A percentile compares a stretch with the other conserved stretches of the same genome.
Conservation (phyloP, 2,888 invertebrate species). For the Tetrapedia diversipes region DNA sequence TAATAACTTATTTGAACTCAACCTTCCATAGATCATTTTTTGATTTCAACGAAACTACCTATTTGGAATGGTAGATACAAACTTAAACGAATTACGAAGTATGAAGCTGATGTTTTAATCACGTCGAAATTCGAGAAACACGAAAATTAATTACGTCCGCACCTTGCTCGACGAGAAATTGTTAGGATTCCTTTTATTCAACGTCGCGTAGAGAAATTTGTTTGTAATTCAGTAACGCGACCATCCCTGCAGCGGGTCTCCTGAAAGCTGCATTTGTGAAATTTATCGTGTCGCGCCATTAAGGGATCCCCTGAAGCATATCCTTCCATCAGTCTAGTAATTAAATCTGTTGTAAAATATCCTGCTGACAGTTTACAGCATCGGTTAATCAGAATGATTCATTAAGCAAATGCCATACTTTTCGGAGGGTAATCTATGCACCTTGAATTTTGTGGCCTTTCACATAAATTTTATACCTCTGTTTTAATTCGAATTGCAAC, state of each 20-base stretch:
- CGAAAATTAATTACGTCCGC: slow-evolving; percentile 28
- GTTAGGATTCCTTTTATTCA: slow-evolving; percentile 35
- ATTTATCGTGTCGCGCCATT: slow-evolving; percentile 39
- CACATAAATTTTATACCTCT: too few species aligned
- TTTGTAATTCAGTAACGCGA: slow-evolving; percentile 18
- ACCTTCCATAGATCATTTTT: too few species aligned
- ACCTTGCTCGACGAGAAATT: slow-evolving; percentile 26
- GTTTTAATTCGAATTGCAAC: too few species aligned
- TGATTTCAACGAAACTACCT: too few species aligned
- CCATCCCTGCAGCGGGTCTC: background rate
- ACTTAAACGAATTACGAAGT: background rate
- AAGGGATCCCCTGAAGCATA: slow-evolving; percentile 5
- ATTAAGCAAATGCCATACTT: slow-evolving; percentile 21
- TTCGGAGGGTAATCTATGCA: background rate
- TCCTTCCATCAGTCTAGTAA: slow-evolving; percentile 17
- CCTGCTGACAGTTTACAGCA: slow-evolving; percentile 11
- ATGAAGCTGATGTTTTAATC: background rate
- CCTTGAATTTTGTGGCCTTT: too few species aligned
- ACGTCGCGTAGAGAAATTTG: slow-evolving; percentile 3
- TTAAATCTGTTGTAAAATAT: slow-evolving; percentile 46
- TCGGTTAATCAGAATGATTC: slow-evolving; percentile 27
- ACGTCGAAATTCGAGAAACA: background rate
- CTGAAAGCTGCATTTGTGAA: slow-evolving; percentile 4
- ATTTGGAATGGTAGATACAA: background rate
- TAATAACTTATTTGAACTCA: too few species aligned